Conservation (phyloP, 53 echinoderm and acorn worm genomes). For the Patiria pectinifera region DNA sequence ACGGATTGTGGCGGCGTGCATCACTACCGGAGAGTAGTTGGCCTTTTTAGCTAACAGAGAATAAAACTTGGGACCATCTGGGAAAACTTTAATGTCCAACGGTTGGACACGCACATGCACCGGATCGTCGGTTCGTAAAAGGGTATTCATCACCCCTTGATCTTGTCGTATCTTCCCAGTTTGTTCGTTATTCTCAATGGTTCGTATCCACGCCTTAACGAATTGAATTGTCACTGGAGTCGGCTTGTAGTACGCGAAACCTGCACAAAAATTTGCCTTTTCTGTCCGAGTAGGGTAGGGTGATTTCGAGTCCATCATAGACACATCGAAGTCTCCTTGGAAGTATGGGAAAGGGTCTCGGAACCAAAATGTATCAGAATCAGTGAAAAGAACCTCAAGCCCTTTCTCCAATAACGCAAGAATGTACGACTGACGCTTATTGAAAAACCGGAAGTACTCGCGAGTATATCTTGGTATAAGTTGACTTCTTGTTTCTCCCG, state of each 20-base stretch:
- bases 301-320: neutral
- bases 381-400: conserved; percentile 29
- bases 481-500: too few relatives aligned
- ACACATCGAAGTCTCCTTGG: conserved; percentile 3
- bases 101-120: neutral
- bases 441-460: neutral
- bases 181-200: neutral
- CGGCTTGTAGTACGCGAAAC: conserved; percentile 39
- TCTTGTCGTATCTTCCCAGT: neutral
- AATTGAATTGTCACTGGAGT: neutral
- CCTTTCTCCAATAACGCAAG: conserved; percentile 6
- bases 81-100: conserved; percentile 5
- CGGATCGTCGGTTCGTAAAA: neutral
- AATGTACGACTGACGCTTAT: conserved; percentile 24
- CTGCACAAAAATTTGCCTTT: conserved; percentile 12
- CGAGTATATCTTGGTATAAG: too few relatives aligned
- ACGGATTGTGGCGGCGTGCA: neutral
- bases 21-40: neutral
- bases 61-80: neutral
- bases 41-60: neutral
- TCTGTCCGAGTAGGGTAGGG: neutral
- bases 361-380: conserved; percentile 39
- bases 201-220: neutral
- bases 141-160: conserved; percentile 14
- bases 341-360: conserved; percentile 44